phyloP scores from a whole-genome alignment of 2,888 invertebrate genomes.

The Plagodis pulveraria region DNA sequence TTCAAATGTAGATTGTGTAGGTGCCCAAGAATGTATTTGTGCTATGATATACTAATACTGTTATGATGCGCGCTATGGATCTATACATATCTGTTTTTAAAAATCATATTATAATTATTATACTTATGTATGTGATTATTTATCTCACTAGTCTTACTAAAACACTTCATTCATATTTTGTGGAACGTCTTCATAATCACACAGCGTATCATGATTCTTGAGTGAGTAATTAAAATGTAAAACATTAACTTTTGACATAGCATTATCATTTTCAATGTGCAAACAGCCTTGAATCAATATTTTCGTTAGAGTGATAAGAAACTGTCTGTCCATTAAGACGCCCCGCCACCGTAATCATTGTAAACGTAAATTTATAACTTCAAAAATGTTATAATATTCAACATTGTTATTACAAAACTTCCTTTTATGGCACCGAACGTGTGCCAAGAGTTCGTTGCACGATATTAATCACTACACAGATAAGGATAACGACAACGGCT shows the following conservation, averaged over 20 bases:
- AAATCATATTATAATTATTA: background rate
- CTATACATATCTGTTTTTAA: background rate
- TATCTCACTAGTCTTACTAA: conserved; percentile 2
- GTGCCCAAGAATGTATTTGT: conserved; percentile 19
- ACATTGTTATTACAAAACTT: conserved; percentile 16
- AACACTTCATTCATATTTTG: conserved; percentile 10
- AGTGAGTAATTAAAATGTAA: conserved; percentile 43
- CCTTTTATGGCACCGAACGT: conserved; percentile 9
- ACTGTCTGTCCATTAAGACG: conserved; percentile 14
- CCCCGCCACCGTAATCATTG: conserved; percentile 3
- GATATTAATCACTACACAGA: conserved; percentile 44
- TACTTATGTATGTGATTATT: background rate
- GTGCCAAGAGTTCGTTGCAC: conserved; percentile 43
- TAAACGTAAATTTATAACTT: conserved; percentile 3
- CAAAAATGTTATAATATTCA: background rate
- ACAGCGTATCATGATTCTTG: conserved; percentile 35
- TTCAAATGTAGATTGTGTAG: conserved; percentile 24
- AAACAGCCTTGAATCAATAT: conserved; percentile 58
- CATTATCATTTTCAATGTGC: conserved; percentile 43
- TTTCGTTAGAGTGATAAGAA: conserved; percentile 42
- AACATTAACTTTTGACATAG: conserved; percentile 35
- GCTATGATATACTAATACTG: conserved; percentile 4
- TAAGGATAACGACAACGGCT: conserved; percentile 42
- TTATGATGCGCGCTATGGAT: conserved; percentile 5
- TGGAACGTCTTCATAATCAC: conserved; percentile 29